Evolutionary conservation across 2,888 invertebrate genomes (phyloP).

Genomic region (Bimastos eiseni): DNA sequence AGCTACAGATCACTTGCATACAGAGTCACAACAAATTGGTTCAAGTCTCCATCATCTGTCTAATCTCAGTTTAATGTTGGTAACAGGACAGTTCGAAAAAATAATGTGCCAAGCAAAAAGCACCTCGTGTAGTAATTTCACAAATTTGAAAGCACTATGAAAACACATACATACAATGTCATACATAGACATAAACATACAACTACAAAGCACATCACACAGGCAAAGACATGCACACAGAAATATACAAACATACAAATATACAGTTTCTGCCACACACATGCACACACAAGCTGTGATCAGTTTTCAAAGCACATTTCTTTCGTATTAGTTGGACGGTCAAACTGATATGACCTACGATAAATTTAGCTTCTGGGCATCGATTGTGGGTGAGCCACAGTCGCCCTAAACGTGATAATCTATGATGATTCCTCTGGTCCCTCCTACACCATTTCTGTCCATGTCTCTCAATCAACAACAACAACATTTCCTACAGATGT

Average conservation of each 20-base stretch:
- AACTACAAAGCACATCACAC: not conserved
- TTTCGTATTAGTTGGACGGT: not conserved
- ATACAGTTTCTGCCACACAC: not conserved
- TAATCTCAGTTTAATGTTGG: no score
- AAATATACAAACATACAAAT: constrained; percentile 8
- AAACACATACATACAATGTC: not conserved
- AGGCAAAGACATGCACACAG: constrained; percentile 6
- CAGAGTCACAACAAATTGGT: no score
- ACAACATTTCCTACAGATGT: not conserved
- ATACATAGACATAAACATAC: constrained; percentile 24
- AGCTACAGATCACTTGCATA: no score
- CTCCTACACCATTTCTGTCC: not conserved
- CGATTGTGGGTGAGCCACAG: not conserved
- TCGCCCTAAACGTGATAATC: not conserved
- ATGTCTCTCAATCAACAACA: not conserved
- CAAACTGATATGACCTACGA: not conserved
- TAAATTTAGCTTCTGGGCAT: not conserved
- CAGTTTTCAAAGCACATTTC: not conserved
- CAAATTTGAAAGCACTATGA: not conserved
- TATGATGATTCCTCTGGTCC: not conserved
- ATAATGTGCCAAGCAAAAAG: not conserved
- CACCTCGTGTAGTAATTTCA: not conserved
- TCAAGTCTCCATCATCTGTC: no score
- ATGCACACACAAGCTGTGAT: not conserved
- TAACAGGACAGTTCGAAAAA: not conserved